These are phyloP conservation scores for Galago senegalensis DNA, from an alignment of 2,797 vertebrate species.

Conservation along the genomic window DNA sequence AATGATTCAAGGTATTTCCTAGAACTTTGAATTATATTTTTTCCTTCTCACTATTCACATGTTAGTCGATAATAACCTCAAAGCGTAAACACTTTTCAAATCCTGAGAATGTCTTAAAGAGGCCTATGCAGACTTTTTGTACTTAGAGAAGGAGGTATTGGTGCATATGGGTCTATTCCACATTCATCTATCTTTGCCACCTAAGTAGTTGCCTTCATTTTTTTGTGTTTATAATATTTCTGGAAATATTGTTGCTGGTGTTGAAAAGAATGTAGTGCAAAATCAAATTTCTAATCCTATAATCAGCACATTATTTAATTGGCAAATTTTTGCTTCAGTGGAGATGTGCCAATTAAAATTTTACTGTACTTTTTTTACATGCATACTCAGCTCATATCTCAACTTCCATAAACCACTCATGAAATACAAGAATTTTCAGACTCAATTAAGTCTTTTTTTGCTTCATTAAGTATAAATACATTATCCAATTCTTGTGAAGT, in stretches of 20 bases:
- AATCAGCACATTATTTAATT: constrained; percentile 77
- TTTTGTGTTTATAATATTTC: not conserved
- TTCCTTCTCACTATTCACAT: not conserved
- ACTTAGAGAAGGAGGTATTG: not conserved
- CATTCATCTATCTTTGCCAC: not conserved
- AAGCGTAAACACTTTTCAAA: constrained; percentile 2
- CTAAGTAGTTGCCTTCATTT: not conserved
- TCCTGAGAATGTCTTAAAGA: not conserved
- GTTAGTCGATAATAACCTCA: constrained; percentile 4
- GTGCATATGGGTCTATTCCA: not conserved
- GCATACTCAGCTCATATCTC: constrained; percentile 81
- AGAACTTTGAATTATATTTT: too few relatives aligned
- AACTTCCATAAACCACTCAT: constrained; percentile 80
- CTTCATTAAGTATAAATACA: constrained; percentile 84
- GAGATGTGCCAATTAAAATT: constrained; percentile 81
- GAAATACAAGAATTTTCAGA: constrained; percentile 82
- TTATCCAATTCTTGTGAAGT: constrained; percentile 76
- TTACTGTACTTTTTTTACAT: constrained; percentile 74
- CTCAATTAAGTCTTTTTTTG: constrained; percentile 83
- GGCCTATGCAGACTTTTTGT: not conserved
- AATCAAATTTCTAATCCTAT: constrained; percentile 68
- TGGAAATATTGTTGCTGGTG: not conserved
- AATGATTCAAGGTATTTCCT: not conserved
- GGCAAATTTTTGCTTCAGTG: constrained; percentile 81
- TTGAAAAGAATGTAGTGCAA: constrained; percentile 48